Evolutionary conservation across 2,113 vertebrate species (phyloP).

Genomic region (Mesitornis unicolor): DNA sequence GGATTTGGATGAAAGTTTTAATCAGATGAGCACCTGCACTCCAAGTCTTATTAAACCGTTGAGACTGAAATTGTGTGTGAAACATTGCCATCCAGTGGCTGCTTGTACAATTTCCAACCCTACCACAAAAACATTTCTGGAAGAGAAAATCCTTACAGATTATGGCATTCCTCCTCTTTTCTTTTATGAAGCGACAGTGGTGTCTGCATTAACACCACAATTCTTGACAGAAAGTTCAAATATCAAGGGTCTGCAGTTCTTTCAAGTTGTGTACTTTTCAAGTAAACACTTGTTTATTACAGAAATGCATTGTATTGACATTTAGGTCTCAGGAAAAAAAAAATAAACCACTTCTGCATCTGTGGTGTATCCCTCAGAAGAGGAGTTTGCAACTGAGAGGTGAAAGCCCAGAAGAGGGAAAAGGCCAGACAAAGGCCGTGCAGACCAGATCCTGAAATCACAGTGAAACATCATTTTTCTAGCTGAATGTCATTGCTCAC

Average conservation of each 20-base stretch:
- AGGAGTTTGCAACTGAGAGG: not conserved
- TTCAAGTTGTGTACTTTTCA: not conserved
- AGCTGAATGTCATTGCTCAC: not conserved
- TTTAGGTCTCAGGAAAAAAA: not conserved
- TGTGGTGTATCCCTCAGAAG: not conserved
- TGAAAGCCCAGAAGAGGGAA: not conserved
- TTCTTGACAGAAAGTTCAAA: not conserved
- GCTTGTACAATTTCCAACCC: not conserved
- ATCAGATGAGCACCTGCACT: constrained; percentile 55
- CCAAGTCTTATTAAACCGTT: not conserved
- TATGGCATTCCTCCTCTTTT: not conserved
- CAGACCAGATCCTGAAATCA: not conserved
- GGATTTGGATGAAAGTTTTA: constrained; percentile 57
- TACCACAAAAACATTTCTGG: not conserved
- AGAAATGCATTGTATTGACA: not conserved
- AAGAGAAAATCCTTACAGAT: not conserved
- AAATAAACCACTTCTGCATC: not conserved
- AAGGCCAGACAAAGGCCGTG: not conserved
- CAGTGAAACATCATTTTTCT: not conserved
- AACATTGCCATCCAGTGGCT: constrained; percentile 68
- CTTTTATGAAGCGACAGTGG: not conserved
- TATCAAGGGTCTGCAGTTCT: not conserved
- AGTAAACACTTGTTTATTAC: not conserved
- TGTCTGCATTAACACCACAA: not conserved
- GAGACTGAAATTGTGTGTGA: constrained; percentile 35